These are phyloP conservation scores for Scalopus aquaticus DNA, from an alignment of 2,113 vertebrate genomes.

Conservation along the genomic window DNA sequence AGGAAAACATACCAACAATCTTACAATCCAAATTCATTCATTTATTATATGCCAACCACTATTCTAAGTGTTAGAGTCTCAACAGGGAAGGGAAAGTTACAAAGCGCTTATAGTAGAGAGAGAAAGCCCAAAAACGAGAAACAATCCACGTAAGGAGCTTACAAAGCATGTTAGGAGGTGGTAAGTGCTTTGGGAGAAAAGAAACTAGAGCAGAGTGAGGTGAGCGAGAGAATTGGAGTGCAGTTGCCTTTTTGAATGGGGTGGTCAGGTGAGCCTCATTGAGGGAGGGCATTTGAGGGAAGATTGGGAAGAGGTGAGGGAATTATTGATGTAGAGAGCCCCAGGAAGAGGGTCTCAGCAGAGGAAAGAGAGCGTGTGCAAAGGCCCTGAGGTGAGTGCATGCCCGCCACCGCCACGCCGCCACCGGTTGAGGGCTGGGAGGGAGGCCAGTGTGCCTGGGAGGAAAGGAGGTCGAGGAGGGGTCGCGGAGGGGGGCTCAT, in stretches of 20 bases:
- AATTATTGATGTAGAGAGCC: neutral
- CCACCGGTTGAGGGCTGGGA: neutral
- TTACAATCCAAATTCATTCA: constrained; percentile 11
- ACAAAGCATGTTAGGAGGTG: neutral
- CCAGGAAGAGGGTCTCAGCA: neutral
- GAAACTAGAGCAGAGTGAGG: neutral
- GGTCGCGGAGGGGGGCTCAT: neutral
- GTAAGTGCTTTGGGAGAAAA: neutral
- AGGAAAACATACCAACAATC: neutral
- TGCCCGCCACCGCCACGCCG: too few relatives aligned
- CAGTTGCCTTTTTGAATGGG: neutral
- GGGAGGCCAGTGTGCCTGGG: neutral
- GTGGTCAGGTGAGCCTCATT: neutral
- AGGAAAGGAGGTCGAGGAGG: neutral
- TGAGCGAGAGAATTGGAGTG: neutral
- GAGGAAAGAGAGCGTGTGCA: neutral
- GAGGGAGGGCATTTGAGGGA: neutral
- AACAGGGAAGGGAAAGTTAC: neutral
- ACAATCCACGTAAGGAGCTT: neutral
- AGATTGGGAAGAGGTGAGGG: neutral
- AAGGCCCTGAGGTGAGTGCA: neutral
- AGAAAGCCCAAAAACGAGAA: neutral
- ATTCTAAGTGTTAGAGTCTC: neutral
- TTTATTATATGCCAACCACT: constrained; percentile 10
- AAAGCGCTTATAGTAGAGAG: constrained; percentile 12